Conservation (phyloP, 2,113 vertebrate species). For the Pachycephala philippinensis region DNA sequence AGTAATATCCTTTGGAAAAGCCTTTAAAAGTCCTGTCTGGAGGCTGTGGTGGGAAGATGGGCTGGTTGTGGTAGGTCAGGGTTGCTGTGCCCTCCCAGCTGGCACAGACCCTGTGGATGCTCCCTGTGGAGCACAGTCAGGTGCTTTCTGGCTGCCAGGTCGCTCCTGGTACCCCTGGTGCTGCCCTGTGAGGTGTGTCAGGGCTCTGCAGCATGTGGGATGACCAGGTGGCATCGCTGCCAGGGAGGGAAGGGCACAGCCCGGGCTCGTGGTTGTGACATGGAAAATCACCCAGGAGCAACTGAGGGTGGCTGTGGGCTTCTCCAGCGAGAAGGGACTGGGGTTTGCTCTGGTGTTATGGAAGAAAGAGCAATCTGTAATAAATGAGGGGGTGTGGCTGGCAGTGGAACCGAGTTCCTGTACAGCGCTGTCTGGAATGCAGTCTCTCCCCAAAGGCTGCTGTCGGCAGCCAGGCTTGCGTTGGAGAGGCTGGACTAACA, state of each 20-base stretch:
- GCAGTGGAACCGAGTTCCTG: background rate
- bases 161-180: background rate
- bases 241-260: background rate
- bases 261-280: accelerated
- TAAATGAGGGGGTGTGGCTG: background rate
- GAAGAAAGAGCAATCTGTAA: background rate
- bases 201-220: background rate
- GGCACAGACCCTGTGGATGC: background rate
- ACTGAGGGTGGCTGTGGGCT: background rate
- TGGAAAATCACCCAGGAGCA: background rate
- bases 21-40: background rate
- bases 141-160: accelerated
- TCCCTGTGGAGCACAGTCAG: background rate
- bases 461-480: background rate
- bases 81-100: background rate
- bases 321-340: background rate
- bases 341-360: background rate
- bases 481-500: background rate
- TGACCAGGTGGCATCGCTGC: background rate
- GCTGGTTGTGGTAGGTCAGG: background rate
- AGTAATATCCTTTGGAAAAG: background rate
- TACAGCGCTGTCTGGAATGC: background rate
- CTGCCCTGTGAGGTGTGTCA: background rate
- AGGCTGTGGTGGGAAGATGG: background rate
- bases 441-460: background rate